Evolutionary conservation across 2,888 invertebrate species (phyloP).

Genomic region (Exocentrus adspersus): DNA sequence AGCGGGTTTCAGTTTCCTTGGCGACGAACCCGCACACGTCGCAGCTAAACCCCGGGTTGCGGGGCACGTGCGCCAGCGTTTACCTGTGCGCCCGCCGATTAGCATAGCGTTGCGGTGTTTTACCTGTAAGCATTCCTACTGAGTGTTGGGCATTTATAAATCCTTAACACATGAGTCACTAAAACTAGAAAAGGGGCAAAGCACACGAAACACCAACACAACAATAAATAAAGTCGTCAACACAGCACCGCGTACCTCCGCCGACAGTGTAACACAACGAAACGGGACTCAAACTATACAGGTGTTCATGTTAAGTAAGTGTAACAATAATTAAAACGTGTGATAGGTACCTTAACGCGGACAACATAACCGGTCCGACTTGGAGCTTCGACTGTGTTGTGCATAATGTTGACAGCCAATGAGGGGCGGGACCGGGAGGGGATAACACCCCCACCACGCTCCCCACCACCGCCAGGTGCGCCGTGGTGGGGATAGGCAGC

Average conservation of each 20-base stretch:
- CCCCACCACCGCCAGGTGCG: slow-evolving; percentile 53
- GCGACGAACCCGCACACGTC: slow-evolving; percentile 22
- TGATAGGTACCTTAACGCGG: slow-evolving; percentile 60
- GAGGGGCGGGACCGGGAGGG: slow-evolving; percentile 64
- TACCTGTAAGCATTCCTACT: slow-evolving; percentile 61
- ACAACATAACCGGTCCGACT: slow-evolving; percentile 63
- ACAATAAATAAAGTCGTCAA: slow-evolving; percentile 48
- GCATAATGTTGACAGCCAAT: slow-evolving; percentile 64
- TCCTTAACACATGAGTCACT: slow-evolving; percentile 59
- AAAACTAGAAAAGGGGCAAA: slow-evolving; percentile 44
- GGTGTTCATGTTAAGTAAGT: slow-evolving; percentile 44
- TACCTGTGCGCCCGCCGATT: slow-evolving; percentile 23
- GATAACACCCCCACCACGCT: slow-evolving; percentile 60
- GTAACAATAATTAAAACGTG: slow-evolving; percentile 58
- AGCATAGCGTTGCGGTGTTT: slow-evolving; percentile 28
- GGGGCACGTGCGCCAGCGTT: slow-evolving; percentile 12
- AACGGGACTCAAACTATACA: slow-evolving; percentile 42
- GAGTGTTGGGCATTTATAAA: slow-evolving; percentile 46
- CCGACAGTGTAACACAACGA: slow-evolving; percentile 45
- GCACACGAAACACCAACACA: slow-evolving; percentile 53
- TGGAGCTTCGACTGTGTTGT: slow-evolving; percentile 64
- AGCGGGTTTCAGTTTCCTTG: too few species aligned
- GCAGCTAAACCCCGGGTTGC: too few species aligned
- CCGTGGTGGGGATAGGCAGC: slow-evolving; percentile 53
- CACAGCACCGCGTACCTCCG: slow-evolving; percentile 53